Conservation (phyloP, 1,140 invertebrate genomes). For the Diprion similis region DNA sequence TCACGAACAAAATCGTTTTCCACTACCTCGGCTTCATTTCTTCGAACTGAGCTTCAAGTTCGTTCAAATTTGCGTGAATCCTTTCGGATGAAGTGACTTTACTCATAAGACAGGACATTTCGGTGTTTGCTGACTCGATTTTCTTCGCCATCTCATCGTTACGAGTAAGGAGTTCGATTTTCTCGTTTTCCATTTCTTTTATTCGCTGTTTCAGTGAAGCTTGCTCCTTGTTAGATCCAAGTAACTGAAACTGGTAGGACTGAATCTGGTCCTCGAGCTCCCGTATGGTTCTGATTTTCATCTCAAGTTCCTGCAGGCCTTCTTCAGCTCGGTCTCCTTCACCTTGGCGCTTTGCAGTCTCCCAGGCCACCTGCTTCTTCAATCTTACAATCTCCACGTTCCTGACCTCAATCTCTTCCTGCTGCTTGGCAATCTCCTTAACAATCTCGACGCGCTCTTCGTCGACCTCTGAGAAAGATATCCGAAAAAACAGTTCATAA, state of each 20-base stretch:
- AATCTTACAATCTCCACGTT: constrained; percentile 31
- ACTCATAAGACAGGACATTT: background rate
- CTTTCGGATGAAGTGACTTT: background rate
- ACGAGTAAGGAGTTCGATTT: background rate
- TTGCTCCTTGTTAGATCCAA: background rate
- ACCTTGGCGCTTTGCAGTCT: background rate
- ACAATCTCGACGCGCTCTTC: constrained; percentile 26
- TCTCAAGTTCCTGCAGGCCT: background rate
- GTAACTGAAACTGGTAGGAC: background rate
- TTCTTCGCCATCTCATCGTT: background rate
- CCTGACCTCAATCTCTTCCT: constrained; percentile 28
- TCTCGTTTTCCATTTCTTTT: background rate
- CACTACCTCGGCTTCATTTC: background rate
- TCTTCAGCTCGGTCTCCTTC: background rate
- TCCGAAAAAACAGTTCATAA: background rate
- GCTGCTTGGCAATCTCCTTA: constrained; percentile 25
- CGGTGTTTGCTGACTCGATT: background rate
- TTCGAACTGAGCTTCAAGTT: background rate
- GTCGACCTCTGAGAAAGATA: constrained; percentile 1
- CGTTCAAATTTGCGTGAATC: background rate
- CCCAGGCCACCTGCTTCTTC: constrained; percentile 25
- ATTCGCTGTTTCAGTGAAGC: background rate
- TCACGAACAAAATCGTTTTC: no score
- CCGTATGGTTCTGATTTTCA: background rate
- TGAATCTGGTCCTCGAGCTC: background rate